Evolutionary conservation across 2,113 vertebrate species (phyloP).

Genomic region (Corythornis cristatus): DNA sequence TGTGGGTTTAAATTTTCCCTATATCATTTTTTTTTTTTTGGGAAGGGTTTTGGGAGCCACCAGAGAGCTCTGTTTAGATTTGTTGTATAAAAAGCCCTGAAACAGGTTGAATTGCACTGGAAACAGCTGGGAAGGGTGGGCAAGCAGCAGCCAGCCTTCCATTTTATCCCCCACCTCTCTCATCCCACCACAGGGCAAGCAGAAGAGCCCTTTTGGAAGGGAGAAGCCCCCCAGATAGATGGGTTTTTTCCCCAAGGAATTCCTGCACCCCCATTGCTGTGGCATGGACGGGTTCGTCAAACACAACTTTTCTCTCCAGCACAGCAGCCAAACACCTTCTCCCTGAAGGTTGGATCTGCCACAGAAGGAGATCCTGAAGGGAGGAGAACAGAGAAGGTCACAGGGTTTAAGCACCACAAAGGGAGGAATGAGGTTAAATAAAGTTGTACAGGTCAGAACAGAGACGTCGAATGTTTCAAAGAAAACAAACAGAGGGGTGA

Average conservation of each 20-base stretch:
- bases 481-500: conserved; percentile 14
- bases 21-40: not conserved
- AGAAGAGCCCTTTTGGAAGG: not conserved
- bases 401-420: not conserved
- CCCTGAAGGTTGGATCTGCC: not conserved
- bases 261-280: accelerated
- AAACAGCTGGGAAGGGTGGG: not conserved
- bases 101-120: not conserved
- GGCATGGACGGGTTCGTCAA: not conserved
- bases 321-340: not conserved
- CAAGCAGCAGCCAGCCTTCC: not conserved
- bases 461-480: not conserved
- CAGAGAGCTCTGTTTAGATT: not conserved
- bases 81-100: not conserved
- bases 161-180: not conserved
- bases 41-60: not conserved
- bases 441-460: conserved; percentile 36
- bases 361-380: not conserved
- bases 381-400: not conserved
- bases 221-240: accelerated
- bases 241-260: no score
- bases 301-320: not conserved
- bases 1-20: not conserved
- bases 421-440: conserved; percentile 16
- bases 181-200: not conserved